phyloP scores from a whole-genome alignment of 1,140 invertebrate species.

The Elymnias hypermnestra region DNA sequence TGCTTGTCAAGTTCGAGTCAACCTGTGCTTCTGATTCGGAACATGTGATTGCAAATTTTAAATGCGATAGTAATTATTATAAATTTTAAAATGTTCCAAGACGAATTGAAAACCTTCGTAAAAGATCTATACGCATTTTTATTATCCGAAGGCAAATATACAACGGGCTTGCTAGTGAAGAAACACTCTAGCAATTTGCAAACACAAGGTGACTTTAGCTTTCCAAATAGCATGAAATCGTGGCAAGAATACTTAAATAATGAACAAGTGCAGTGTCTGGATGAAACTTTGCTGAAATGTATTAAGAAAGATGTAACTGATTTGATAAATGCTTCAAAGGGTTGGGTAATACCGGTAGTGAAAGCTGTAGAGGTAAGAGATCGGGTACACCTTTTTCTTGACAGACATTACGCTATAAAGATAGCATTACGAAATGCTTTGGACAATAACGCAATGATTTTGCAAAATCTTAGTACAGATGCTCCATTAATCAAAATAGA shows the following conservation, averaged over 20 bases:
- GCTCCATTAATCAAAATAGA: constrained; percentile 29
- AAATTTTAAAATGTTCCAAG: constrained; percentile 34
- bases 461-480: constrained; percentile 22
- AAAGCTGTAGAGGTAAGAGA: constrained; percentile 39
- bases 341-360: constrained; percentile 43
- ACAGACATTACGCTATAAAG: constrained; percentile 36
- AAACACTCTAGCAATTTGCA: constrained; percentile 66
- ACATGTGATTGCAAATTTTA: no score
- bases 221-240: constrained; percentile 62
- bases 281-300: constrained; percentile 33
- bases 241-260: constrained; percentile 65
- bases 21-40: no score
- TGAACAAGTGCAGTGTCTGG: constrained; percentile 14
- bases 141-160: constrained; percentile 25
- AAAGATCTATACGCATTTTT: constrained; percentile 38
- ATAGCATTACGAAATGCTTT: constrained; percentile 35
- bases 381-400: constrained; percentile 46
- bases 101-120: constrained; percentile 29
- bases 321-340: constrained; percentile 39
- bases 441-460: constrained; percentile 34
- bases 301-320: constrained; percentile 37
- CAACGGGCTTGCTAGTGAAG: constrained; percentile 57
- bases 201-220: constrained; percentile 73
- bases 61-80: no score
- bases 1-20: no score